These are phyloP conservation scores for Empidonax traillii DNA, from an alignment of 2,113 vertebrate species.

Conservation along the genomic window DNA sequence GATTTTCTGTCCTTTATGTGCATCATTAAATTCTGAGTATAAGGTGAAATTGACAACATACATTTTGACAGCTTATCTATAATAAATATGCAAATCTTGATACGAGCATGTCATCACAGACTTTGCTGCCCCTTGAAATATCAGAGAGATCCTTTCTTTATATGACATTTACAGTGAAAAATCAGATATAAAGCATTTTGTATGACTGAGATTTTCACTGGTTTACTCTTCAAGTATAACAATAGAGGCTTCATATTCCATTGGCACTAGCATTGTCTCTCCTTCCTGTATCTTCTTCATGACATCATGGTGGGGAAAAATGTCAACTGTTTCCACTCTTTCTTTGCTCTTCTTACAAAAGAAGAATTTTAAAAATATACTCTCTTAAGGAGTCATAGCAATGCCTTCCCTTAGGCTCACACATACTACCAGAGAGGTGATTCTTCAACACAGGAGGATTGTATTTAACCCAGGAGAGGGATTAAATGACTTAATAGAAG, in stretches of 20 bases:
- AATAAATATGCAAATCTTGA: conserved; percentile 84
- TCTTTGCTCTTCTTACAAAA: not conserved
- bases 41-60: conserved; percentile 83
- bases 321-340: not conserved
- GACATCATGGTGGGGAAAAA: not conserved
- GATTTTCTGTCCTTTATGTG: conserved; percentile 83
- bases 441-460: not conserved
- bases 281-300: not conserved
- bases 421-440: not conserved
- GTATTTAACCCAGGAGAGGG: not conserved
- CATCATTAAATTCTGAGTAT: conserved; percentile 80
- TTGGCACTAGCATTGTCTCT: conserved; percentile 17
- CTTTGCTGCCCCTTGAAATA: conserved; percentile 72
- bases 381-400: not conserved
- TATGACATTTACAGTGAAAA: conserved; percentile 73
- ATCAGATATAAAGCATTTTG: conserved; percentile 67
- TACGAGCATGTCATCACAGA: conserved; percentile 76
- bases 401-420: not conserved
- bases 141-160: conserved; percentile 71
- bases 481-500: not conserved
- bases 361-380: not conserved
- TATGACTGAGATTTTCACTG: conserved; percentile 46
- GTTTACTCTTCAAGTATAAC: conserved; percentile 30
- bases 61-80: conserved; percentile 85
- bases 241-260: conserved; percentile 24